Base-by-base conservation (phyloP, 2,888 invertebrate species). In the Timema podura region DNA sequence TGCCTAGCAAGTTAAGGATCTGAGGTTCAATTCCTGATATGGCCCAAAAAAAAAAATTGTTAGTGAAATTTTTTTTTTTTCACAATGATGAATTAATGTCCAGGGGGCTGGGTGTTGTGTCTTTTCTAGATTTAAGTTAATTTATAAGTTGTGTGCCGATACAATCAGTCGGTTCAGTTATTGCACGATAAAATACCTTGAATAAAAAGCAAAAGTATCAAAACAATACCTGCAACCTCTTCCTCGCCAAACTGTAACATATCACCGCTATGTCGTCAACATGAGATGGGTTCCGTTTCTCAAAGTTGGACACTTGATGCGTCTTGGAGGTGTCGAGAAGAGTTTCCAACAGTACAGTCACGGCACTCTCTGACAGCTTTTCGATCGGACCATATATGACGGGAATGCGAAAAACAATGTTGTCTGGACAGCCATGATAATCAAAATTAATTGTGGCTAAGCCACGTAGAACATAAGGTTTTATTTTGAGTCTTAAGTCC, bases 321-420 rank as follows among this genome's bases (percentile, higher is more conserved):
- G 71, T 70, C 49, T 73, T 65, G n/a, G 68, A 65, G 8, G 47
- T 30, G n/a, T 75, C 67, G 49, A 76, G 67, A 45, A 78, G 64
- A 8, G 65, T 77, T 30, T 76, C 74, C 68, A 83, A 78, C 46
- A 84, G 74, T 44, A 77, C 75, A 6, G 83, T 83, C 2, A 84
- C 80, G 5, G 84, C 83, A 78, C 83, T 83, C 75, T 85, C 85
- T 11, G 77, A 79, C 45, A 84, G 71, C 49, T 74, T 76, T 73
- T 83, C 82, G 9, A 83, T 80, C n/a, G 79, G 76, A 7, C 84
- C 84, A 77, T 84, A 85, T 49, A 85, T 75, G 11, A 85, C 79
- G 13, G 85, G 84, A 16, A 85, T 80, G 65, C 85, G 77, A n/a
- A 85, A 75, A 10, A 85, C 79, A 65, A 80, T 74, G 73, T 82